These are phyloP conservation scores for Pomacea maculata DNA, from an alignment of 1,140 invertebrate genomes.

Conservation along the genomic window DNA sequence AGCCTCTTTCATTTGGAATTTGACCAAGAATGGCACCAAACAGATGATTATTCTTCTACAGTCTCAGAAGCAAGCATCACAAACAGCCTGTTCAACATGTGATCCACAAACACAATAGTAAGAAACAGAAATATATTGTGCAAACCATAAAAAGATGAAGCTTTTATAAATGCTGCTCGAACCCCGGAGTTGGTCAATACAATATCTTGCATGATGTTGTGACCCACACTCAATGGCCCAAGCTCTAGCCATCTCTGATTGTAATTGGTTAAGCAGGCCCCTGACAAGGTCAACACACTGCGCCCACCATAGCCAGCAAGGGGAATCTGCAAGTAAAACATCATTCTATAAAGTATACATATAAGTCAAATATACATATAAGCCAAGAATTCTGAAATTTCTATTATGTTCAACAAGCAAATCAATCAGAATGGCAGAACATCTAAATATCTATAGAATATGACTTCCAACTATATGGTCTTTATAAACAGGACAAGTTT, in stretches of 20 bases:
- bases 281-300: slow-evolving; percentile 33
- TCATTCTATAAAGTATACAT: too few species aligned
- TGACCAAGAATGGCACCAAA: too few species aligned
- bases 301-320: slow-evolving; percentile 41
- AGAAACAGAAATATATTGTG: too few species aligned
- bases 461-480: too few species aligned
- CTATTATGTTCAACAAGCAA: too few species aligned
- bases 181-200: slow-evolving; percentile 36
- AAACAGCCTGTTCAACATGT: background rate
- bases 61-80: background rate
- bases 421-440: too few species aligned
- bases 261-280: slow-evolving; percentile 24
- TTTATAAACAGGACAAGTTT: too few species aligned
- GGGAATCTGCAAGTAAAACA: slow-evolving; percentile 31
- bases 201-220: slow-evolving; percentile 28
- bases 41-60: too few species aligned
- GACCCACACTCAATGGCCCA: slow-evolving; percentile 23
- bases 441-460: too few species aligned
- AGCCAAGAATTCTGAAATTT: too few species aligned
- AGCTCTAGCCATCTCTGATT: slow-evolving; percentile 32
- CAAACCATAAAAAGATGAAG: slow-evolving; percentile 36
- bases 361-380: too few species aligned
- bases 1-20: too few species aligned
- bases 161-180: slow-evolving; percentile 38
- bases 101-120: background rate